These are phyloP conservation scores for Mesorhabditis sp. DNA, from an alignment of 2,888 invertebrate genomes.

Conservation along the genomic window DNA sequence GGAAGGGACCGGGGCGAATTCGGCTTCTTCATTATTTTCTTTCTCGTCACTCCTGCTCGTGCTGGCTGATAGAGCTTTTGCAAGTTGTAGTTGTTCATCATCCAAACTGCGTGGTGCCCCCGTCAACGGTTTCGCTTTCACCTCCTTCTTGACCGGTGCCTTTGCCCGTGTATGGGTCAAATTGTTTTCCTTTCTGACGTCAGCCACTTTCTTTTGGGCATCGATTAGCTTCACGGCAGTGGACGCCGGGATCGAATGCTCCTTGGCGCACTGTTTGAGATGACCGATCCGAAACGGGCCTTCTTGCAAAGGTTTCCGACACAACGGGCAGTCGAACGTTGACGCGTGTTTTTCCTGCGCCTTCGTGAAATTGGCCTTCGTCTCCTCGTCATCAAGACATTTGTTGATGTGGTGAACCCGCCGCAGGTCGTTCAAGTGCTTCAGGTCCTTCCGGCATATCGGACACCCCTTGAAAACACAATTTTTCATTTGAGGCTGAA, in stretches of 20 bases:
- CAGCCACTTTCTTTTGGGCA: neutral
- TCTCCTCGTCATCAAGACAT: neutral
- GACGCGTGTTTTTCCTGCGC: neutral
- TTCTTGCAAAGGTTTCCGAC: neutral
- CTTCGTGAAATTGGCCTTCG: neutral
- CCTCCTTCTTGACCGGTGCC: neutral
- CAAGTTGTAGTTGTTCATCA: constrained; percentile 2
- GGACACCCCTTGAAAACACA: neutral
- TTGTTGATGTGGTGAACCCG: neutral
- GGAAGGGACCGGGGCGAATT: neutral
- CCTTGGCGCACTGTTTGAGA: neutral
- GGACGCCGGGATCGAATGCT: neutral
- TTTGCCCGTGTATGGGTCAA: neutral
- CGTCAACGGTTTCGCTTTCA: neutral
- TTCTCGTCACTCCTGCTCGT: neutral
- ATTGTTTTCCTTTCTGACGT: constrained; percentile 1
- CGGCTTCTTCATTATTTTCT: neutral
- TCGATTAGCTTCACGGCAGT: neutral
- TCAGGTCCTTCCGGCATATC: neutral
- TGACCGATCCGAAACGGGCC: neutral
- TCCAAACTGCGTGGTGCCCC: neutral
- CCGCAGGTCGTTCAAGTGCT: neutral
- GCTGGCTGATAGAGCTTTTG: neutral
- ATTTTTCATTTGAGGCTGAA: no score
- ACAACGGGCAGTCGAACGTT: constrained; percentile 1